A percentile compares a stretch with the other conserved stretches of the same genome.
Evolutionary conservation across 2,113 vertebrate species (phyloP).

Genomic region (Notarius lentiginosus): DNA sequence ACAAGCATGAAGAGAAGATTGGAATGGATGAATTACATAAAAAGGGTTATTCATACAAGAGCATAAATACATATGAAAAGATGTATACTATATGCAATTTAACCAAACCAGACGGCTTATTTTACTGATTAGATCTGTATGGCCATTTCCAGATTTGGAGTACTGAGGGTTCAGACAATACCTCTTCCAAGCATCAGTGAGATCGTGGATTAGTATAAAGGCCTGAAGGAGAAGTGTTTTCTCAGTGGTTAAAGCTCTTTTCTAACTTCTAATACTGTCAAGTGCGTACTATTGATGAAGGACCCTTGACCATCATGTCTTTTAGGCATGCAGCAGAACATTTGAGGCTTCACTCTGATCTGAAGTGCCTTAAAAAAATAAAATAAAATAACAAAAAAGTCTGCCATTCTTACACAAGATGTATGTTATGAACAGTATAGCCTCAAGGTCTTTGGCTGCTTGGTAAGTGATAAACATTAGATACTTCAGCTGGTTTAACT

Average conservation of each 20-base stretch:
- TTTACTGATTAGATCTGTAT: background rate
- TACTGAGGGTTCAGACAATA: background rate
- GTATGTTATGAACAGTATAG: background rate
- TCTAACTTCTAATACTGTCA: background rate
- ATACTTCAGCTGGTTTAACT: background rate
- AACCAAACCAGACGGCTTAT: background rate
- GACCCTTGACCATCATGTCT: background rate
- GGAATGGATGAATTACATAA: background rate
- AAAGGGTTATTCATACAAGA: background rate
- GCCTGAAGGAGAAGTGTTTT: background rate
- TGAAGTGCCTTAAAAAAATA: background rate
- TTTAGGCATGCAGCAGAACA: background rate
- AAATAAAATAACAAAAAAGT: background rate
- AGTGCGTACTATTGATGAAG: background rate
- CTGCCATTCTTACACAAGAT: background rate
- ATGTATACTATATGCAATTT: background rate
- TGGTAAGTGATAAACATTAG: background rate
- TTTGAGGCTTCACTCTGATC: background rate
- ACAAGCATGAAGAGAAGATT: constrained; percentile 27
- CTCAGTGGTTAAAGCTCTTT: background rate
- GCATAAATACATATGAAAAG: background rate
- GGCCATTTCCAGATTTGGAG: background rate
- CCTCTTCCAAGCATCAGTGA: background rate
- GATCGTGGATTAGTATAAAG: background rate
- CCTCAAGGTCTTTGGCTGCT: background rate